Conservation (phyloP, 2,888 invertebrate genomes). For the Tiliacea aurago region DNA sequence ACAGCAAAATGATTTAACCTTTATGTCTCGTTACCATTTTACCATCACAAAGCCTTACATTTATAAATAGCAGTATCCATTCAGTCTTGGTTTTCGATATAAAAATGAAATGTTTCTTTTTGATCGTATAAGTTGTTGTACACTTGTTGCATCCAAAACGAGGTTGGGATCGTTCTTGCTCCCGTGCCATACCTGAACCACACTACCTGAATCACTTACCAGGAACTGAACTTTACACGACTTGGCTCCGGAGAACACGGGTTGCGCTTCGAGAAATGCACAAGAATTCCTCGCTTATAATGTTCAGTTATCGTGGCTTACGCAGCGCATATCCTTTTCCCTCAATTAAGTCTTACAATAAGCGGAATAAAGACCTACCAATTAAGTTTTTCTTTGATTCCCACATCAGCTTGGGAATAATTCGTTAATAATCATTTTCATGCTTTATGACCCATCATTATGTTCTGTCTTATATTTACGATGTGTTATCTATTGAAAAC, state of each 20-base stretch:
- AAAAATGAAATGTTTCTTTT: constrained; percentile 47
- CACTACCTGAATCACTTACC: too few species aligned
- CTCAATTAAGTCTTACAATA: constrained; percentile 57
- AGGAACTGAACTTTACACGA: constrained; percentile 52
- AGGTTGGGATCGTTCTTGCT: constrained; percentile 47
- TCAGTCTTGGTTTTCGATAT: constrained; percentile 23
- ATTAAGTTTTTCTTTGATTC: constrained; percentile 56
- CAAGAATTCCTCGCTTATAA: constrained; percentile 44
- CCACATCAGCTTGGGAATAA: constrained; percentile 55
- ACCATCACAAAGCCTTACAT: neutral
- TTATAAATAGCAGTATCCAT: constrained; percentile 19
- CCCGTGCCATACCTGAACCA: constrained; percentile 43
- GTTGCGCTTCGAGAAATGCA: constrained; percentile 42
- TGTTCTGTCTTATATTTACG: constrained; percentile 19
- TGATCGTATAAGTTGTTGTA: constrained; percentile 43
- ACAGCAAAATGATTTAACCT: neutral
- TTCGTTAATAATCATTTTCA: constrained; percentile 45
- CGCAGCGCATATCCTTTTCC: constrained; percentile 56
- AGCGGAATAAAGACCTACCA: constrained; percentile 42
- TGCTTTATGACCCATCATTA: constrained; percentile 49
- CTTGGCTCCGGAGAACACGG: constrained; percentile 42
- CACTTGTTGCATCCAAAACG: constrained; percentile 56
- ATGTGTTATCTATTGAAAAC: constrained; percentile 39
- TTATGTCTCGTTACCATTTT: neutral
- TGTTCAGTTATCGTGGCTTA: constrained; percentile 39